phyloP scores from a whole-genome alignment of 2,797 vertebrate species.

The Propithecus perrieri region DNA sequence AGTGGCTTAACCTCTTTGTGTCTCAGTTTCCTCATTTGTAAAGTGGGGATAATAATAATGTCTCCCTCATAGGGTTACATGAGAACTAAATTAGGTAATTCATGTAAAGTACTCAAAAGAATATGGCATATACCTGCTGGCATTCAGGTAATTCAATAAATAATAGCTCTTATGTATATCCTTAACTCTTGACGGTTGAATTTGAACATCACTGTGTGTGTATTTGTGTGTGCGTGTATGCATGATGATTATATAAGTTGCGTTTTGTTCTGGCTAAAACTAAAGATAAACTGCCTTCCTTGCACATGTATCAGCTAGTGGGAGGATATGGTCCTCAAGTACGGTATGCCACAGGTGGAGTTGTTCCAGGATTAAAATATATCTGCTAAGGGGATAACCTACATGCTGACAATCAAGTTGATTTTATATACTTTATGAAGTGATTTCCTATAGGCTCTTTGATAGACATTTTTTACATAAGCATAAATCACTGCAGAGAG shows the following conservation, averaged over 20 bases:
- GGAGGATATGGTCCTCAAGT: neutral
- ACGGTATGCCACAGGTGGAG: too few relatives aligned
- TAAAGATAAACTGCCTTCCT: neutral
- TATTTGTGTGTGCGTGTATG: neutral
- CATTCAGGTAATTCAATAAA: neutral
- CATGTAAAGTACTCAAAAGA: neutral
- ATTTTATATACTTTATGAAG: neutral
- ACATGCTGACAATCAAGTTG: neutral
- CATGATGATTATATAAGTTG: neutral
- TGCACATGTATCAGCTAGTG: neutral
- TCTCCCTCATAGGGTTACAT: neutral
- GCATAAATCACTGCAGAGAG: neutral
- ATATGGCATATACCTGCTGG: neutral
- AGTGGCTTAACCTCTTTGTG: neutral
- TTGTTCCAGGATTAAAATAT: neutral
- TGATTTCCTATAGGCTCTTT: neutral
- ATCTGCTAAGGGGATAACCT: neutral
- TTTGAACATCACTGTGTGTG: neutral
- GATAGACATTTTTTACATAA: neutral
- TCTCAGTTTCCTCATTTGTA: neutral
- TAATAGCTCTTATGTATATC: neutral
- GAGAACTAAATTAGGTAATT: neutral
- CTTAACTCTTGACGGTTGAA: neutral
- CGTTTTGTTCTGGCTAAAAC: neutral
- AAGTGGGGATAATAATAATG: neutral